These are phyloP conservation scores for Balaeniceps rex DNA, from an alignment of 2,113 vertebrate genomes.

Conservation along the genomic window DNA sequence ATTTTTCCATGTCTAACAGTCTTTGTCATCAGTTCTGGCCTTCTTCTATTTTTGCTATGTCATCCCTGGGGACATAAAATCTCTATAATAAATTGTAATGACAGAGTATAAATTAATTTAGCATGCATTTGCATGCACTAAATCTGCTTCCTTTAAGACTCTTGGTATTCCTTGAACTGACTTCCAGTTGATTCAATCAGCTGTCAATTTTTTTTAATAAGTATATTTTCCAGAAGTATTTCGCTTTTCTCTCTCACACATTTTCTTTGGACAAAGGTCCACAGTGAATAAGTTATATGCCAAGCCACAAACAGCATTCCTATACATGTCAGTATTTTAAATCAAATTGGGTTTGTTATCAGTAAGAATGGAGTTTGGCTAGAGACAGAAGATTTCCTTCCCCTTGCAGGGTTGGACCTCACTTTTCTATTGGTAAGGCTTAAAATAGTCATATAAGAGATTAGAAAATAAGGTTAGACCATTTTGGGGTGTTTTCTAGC, in stretches of 20 bases:
- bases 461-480: background rate
- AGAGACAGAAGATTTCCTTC: background rate
- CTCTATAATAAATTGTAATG: constrained; percentile 5
- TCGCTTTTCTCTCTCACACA: background rate
- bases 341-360: background rate
- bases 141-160: background rate
- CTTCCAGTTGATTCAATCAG: background rate
- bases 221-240: background rate
- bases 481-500: background rate
- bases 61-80: background rate
- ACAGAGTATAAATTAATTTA: constrained; percentile 47
- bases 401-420: background rate
- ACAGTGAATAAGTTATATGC: background rate
- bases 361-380: background rate
- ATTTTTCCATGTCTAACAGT: background rate
- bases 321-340: background rate
- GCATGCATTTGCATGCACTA: background rate
- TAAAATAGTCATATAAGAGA: background rate
- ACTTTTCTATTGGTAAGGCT: background rate
- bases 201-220: background rate
- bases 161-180: background rate
- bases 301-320: background rate
- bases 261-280: background rate
- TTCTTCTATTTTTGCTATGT: constrained; percentile 4
- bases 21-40: background rate